Conservation (phyloP, 2,888 invertebrate genomes). For the Sarcophaga carnaria region DNA sequence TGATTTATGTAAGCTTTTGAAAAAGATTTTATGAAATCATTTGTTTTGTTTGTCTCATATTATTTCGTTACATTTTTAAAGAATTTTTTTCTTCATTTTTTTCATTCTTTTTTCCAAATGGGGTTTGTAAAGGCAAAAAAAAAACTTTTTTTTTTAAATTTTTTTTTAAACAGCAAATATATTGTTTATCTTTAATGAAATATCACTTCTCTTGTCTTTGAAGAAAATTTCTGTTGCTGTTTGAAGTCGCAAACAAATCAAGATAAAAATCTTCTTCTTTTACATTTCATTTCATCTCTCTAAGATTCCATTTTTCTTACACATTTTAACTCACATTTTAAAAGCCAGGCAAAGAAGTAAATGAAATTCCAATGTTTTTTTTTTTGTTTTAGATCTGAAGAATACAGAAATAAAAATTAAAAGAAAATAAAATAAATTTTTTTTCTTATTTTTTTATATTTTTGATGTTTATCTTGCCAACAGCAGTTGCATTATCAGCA, state of each 20-base stretch:
- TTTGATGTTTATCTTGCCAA: slow-evolving; percentile 65
- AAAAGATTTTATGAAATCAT: neutral
- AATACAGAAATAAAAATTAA: neutral
- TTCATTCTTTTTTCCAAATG: too few species aligned
- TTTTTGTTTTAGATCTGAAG: neutral
- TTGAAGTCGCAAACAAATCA: slow-evolving; percentile 60
- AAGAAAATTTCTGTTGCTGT: slow-evolving; percentile 44
- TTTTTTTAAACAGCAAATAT: neutral
- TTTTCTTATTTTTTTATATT: slow-evolving; percentile 2
- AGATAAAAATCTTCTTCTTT: slow-evolving; percentile 64
- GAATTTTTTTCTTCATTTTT: too few species aligned
- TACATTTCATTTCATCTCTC: neutral
- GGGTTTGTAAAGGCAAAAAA: too few species aligned
- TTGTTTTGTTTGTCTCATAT: too few species aligned
- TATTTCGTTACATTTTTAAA: too few species aligned
- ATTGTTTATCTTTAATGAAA: slow-evolving; percentile 53
- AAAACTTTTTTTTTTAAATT: slow-evolving; percentile 1
- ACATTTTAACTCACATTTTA: slow-evolving; percentile 61
- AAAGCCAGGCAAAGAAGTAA: slow-evolving; percentile 50
- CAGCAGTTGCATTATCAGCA: slow-evolving; percentile 65
- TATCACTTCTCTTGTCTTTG: slow-evolving; percentile 45
- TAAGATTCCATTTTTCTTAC: slow-evolving; percentile 7
- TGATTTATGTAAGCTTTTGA: neutral
- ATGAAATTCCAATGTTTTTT: slow-evolving; percentile 41
- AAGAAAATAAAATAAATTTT: slow-evolving; percentile 12